A percentile compares a stretch with the other conserved stretches of the same genome.
These are phyloP conservation scores for Campoplex nolae DNA, from an alignment of 2,888 invertebrate species.

Conservation along the genomic window DNA sequence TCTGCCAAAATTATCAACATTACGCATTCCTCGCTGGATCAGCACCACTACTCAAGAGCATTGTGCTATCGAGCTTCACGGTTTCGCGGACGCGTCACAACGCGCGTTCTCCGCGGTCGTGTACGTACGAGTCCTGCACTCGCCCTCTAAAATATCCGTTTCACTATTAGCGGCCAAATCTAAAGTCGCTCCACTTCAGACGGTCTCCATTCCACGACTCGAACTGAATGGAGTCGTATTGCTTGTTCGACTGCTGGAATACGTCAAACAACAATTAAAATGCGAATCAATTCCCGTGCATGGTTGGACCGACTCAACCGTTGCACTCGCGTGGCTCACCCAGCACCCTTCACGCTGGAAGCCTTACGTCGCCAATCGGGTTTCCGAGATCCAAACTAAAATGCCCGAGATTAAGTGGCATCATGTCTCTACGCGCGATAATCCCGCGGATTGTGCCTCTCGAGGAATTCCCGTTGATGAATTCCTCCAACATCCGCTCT, in stretches of 20 bases:
- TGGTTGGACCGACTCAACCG: conserved; percentile 67
- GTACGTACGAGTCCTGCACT: conserved; percentile 23
- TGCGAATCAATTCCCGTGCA: neutral
- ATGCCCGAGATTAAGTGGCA: conserved; percentile 71
- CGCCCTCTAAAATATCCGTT: neutral
- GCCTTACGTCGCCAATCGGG: conserved; percentile 75
- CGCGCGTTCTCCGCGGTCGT: conserved; percentile 56
- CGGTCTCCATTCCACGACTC: conserved; percentile 27
- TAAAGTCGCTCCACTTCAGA: conserved; percentile 20
- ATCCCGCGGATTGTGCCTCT: conserved; percentile 78
- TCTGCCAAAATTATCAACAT: conserved; percentile 11
- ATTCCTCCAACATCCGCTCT: conserved; percentile 62
- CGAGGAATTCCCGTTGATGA: conserved; percentile 71
- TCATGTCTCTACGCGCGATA: conserved; percentile 73
- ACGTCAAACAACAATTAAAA: conserved; percentile 1
- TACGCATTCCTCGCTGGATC: conserved; percentile 60
- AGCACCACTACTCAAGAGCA: neutral
- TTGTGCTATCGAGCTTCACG: conserved; percentile 48
- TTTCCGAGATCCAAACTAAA: conserved; percentile 74
- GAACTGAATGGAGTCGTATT: conserved; percentile 14
- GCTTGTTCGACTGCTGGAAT: conserved; percentile 7
- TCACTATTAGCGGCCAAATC: conserved; percentile 19
- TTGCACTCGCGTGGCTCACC: conserved; percentile 71
- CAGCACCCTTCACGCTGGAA: conserved; percentile 68
- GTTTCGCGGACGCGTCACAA: conserved; percentile 56